Evolutionary conservation across 2,888 invertebrate genomes (phyloP).

Genomic region (Alloscopus bannaensis): DNA sequence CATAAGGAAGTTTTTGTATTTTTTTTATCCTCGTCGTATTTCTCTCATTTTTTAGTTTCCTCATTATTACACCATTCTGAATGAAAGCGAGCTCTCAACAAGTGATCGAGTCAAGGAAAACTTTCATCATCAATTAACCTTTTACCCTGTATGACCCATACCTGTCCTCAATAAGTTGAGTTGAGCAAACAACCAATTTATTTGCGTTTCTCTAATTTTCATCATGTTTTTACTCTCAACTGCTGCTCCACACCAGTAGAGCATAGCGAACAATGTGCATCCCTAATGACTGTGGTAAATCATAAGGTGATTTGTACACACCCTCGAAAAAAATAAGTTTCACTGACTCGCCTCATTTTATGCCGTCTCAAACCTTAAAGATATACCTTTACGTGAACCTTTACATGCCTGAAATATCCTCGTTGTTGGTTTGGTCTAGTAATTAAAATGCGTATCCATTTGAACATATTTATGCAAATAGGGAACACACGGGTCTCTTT

Average conservation of each 20-base stretch:
- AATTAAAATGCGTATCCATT: slow-evolving; percentile 50
- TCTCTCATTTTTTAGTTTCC: too few relatives aligned
- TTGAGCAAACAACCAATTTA: slow-evolving; percentile 17
- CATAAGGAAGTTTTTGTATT: too few relatives aligned
- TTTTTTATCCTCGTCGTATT: background rate
- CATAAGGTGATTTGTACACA: background rate
- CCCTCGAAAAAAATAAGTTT: background rate
- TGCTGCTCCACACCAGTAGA: background rate
- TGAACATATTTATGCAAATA: background rate
- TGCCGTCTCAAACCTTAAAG: too few relatives aligned
- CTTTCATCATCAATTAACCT: slow-evolving; percentile 22
- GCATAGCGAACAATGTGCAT: background rate
- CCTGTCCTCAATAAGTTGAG: slow-evolving; percentile 7
- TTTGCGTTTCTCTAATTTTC: background rate
- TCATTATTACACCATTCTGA: background rate
- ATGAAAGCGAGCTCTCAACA: background rate
- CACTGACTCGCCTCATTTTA: background rate
- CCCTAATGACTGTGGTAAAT: background rate
- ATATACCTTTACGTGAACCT: background rate
- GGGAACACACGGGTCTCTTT: background rate
- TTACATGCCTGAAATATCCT: background rate
- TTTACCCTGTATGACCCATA: background rate
- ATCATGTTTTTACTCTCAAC: background rate
- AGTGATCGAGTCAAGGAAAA: background rate
- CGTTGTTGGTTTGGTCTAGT: slow-evolving; percentile 14